Evolutionary conservation across 2,888 invertebrate species (phyloP).

Genomic region (Linyphia triangularis): DNA sequence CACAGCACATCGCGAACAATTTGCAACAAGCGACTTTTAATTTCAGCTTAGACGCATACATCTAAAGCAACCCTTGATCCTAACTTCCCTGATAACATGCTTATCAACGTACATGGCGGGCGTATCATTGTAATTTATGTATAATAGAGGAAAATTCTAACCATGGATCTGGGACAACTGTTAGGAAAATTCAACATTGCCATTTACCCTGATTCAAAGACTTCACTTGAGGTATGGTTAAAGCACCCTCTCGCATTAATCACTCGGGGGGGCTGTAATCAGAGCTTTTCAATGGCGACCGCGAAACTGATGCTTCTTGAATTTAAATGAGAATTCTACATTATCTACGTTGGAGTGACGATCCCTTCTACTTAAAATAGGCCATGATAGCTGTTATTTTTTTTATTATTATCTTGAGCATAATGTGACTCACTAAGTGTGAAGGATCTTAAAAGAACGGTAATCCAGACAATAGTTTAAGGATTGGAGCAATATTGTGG

Average conservation of each 20-base stretch:
- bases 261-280: slow-evolving; percentile 13
- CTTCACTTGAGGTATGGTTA: neutral
- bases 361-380: neutral
- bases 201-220: neutral
- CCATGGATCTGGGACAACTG: neutral
- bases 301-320: neutral
- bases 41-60: neutral
- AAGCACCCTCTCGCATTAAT: neutral
- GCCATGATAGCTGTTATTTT: neutral
- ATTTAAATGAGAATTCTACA: slow-evolving; percentile 4
- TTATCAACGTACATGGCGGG: neutral
- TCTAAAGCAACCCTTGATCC: neutral
- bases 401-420: neutral
- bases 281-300: neutral
- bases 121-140: neutral
- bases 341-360: neutral
- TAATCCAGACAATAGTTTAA: neutral
- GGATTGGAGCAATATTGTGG: no score
- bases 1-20: neutral
- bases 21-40: neutral
- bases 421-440: neutral
- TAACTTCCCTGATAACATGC: neutral
- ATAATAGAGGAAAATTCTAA: neutral
- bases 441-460: neutral
- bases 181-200: neutral